Base-by-base conservation (phyloP, 2,888 invertebrate species). In the Caenorhabditis sp. region DNA sequence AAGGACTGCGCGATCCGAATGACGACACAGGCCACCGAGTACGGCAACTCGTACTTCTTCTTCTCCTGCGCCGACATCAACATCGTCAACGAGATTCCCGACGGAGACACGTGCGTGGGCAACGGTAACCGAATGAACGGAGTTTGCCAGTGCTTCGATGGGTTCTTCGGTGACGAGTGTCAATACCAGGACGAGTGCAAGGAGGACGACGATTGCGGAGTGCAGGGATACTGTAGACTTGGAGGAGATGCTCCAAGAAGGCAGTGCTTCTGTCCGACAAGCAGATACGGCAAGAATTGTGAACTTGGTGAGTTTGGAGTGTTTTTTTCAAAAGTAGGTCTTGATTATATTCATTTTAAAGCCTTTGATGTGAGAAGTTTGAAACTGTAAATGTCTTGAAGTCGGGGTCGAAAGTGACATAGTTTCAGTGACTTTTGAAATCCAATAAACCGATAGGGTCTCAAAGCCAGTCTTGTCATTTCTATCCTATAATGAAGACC, bases 61-160 rank as follows among this genome's bases (percentile, higher is more conserved):
- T 97, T 96, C 96, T 96, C 96, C 0, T 98, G 98, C 92, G 96
- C 97, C 2, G 97, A 98, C 93, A 95, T 98, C 44, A 80, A 87
- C 69, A 88, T 89, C 64, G 79, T 88, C 26, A 85, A 85, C 47
- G 85, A 80, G 12, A 84, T 89, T 19, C 89, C 89, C 28, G 96
- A 95, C 93, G 95, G 95, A 86, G 96, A 96, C 93, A 94, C 95
- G 1, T 97, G 97, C 92, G 95, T 95, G 66, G 95, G 95, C 1
- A 95, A 96, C 91, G 97, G 97, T 19, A 85, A 79, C 7, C 84
- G 86, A 28, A 66, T 69, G 16, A 88, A 90, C 61, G 92, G 91
- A 64, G 56, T 26, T 7, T 93, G 94, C 85, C 76, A 87, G 2
- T 80, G 75, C 31, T 73, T 76, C 35, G 66, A 74, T 26, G 82